Percentiles rank a stretch among this genome's conserved stretches.
Evolutionary conservation across 1,140 invertebrate species (phyloP).

Genomic region (Macrosteles quadrilineatus): DNA sequence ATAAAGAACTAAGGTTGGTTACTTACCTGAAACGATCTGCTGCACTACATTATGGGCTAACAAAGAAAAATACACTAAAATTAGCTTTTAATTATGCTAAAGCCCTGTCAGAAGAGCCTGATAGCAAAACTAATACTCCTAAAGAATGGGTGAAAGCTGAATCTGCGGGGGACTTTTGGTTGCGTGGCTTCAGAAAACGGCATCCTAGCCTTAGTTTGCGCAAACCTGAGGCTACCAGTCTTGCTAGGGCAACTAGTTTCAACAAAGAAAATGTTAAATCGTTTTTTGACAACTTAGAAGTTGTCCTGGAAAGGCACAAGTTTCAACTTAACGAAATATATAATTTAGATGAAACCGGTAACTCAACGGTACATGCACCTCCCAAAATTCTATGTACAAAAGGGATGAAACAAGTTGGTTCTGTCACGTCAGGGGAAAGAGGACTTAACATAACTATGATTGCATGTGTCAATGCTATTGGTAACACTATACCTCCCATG

Average conservation of each 20-base stretch:
- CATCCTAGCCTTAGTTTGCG: conserved; percentile 45
- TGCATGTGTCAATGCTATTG: conserved; percentile 48
- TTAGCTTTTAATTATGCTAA: conserved; percentile 44
- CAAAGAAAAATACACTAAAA: background rate
- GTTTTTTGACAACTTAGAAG: conserved; percentile 45
- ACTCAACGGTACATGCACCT: conserved; percentile 47
- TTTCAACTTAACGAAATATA: conserved; percentile 46
- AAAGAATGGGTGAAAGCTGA: conserved; percentile 45
- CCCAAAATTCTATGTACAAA: conserved; percentile 47
- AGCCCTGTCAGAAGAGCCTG: background rate
- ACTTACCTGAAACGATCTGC: background rate
- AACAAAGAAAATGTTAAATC: conserved; percentile 38
- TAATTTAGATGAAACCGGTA: conserved; percentile 52
- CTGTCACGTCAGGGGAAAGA: conserved; percentile 47
- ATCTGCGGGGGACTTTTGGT: conserved; percentile 48
- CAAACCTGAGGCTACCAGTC: conserved; percentile 35
- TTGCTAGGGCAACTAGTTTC: conserved; percentile 32
- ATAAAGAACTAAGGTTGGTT: conserved; percentile 4
- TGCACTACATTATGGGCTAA: conserved; percentile 15
- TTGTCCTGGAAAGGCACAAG: conserved; percentile 41
- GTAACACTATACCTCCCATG: conserved; percentile 46
- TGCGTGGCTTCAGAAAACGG: conserved; percentile 45
- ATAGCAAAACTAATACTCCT: conserved; percentile 40
- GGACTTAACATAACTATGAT: conserved; percentile 50
- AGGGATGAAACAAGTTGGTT: conserved; percentile 48